Percentiles rank a stretch among this genome's conserved stretches.
Conservation (phyloP, 1,140 invertebrate species). For the Aphidius gifuensis region DNA sequence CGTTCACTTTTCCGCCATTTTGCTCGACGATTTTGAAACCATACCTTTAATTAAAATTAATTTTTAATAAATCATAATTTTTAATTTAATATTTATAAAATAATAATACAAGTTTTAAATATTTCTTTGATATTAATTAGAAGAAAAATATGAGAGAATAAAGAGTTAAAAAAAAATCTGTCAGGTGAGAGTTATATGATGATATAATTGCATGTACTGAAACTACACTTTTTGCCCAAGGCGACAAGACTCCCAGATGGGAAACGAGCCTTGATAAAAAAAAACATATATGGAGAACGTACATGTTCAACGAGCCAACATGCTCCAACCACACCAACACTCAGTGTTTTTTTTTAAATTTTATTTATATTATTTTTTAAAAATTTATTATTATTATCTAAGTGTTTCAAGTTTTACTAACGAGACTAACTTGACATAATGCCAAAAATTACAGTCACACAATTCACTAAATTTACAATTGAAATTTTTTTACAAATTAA, state of each 20-base stretch:
- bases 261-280: not conserved
- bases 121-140: no score
- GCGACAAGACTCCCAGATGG: no score
- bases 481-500: slow-evolving; percentile 3
- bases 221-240: not conserved
- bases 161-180: slow-evolving; percentile 19
- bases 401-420: slow-evolving; percentile 47
- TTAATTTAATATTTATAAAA: not conserved
- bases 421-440: slow-evolving; percentile 56
- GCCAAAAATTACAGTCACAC: slow-evolving; percentile 23
- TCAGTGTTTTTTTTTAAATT: slow-evolving; percentile 42
- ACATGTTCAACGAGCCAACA: slow-evolving; percentile 52
- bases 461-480: not conserved
- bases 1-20: slow-evolving; percentile 92
- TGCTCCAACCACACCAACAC: slow-evolving; percentile 36
- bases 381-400: slow-evolving; percentile 8
- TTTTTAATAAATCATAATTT: not conserved
- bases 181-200: slow-evolving; percentile 13
- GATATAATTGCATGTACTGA: slow-evolving; percentile 33
- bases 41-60: slow-evolving; percentile 65
- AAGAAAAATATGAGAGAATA: slow-evolving; percentile 1
- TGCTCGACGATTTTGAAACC: slow-evolving; percentile 91
- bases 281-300: slow-evolving; percentile 32
- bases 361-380: slow-evolving; percentile 2
- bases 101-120: no score